These are phyloP conservation scores for Labeo catla DNA, from an alignment of 2,113 vertebrate genomes.

Conservation along the genomic window DNA sequence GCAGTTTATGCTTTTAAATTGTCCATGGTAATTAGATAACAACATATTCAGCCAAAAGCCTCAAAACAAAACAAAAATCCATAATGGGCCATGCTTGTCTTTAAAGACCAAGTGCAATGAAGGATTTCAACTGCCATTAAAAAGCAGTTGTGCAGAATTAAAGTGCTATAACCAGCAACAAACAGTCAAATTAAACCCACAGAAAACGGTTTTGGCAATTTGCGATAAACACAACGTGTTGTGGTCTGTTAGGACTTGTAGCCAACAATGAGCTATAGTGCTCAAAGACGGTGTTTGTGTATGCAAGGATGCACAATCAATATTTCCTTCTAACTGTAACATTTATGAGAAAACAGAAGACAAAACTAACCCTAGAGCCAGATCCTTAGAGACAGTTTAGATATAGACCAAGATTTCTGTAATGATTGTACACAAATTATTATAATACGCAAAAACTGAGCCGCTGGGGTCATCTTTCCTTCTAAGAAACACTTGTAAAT, in stretches of 20 bases:
- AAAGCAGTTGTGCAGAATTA: neutral
- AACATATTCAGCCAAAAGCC: conserved; percentile 2
- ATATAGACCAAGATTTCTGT: neutral
- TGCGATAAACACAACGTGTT: conserved; percentile 11
- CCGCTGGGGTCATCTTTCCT: neutral
- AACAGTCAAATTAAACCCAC: neutral
- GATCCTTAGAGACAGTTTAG: conserved; percentile 18
- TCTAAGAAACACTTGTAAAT: conserved; percentile 16
- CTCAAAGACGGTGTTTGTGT: conserved; percentile 1
- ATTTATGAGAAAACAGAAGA: neutral
- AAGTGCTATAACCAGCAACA: neutral
- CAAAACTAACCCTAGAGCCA: conserved; percentile 30
- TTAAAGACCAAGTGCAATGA: neutral
- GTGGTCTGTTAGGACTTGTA: conserved; percentile 7
- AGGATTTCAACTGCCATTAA: neutral
- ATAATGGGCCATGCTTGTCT: conserved; percentile 2
- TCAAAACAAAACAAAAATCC: conserved; percentile 4
- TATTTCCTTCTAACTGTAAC: conserved; percentile 25
- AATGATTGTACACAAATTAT: conserved; percentile 38
- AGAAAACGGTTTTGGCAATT: neutral
- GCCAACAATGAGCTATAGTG: neutral
- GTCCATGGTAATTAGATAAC: neutral
- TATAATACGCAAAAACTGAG: conserved; percentile 19
- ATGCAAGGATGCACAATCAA: conserved; percentile 29
- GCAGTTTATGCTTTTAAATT: neutral